A percentile compares a stretch with the other conserved stretches of the same genome.
phyloP scores from a whole-genome alignment of 2,113 vertebrate genomes.

The Ageneiosus marmoratus region DNA sequence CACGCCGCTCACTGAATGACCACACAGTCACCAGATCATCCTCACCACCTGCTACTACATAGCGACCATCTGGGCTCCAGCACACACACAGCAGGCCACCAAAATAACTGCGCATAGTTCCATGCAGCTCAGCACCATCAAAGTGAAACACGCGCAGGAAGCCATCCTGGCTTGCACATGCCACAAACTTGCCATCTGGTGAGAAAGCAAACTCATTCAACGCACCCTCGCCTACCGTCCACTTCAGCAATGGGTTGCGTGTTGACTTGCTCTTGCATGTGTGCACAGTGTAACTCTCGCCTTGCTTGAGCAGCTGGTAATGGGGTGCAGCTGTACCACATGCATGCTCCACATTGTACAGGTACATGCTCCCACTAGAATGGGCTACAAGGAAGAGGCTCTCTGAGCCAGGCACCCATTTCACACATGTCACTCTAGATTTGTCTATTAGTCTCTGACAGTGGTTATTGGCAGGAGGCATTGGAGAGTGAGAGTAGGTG shows the following conservation, averaged over 20 bases:
- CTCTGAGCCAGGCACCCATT: conserved; percentile 98
- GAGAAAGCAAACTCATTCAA: conserved; percentile 98
- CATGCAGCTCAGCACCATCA: conserved; percentile 92
- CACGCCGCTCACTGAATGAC: conserved; percentile 93
- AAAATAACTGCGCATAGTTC: conserved; percentile 99
- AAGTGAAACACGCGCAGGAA: conserved; percentile 96
- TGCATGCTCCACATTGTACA: conserved; percentile 97
- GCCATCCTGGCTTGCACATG: conserved; percentile 94
- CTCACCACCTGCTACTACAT: conserved; percentile 95
- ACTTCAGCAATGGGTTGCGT: conserved; percentile 94
- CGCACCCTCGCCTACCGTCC: conserved; percentile 96
- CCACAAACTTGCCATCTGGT: conserved; percentile 95
- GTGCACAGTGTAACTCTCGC: conserved; percentile 93
- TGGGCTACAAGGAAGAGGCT: conserved; percentile 97
- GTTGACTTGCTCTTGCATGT: conserved; percentile 99
- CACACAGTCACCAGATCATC: conserved; percentile 98
- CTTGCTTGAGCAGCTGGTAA: conserved; percentile 98
- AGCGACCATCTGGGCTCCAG: conserved; percentile 97
- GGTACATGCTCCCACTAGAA: conserved; percentile 95
- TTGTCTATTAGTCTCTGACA: conserved; percentile 98
- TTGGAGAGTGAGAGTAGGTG: conserved; percentile 20
- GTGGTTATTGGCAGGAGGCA: conserved; percentile 40
- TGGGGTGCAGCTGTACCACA: conserved; percentile 94
- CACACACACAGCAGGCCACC: conserved; percentile 96
- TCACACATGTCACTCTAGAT: conserved; percentile 95